phyloP scores from a whole-genome alignment of 2,888 invertebrate species.

The Atrina japonica region DNA sequence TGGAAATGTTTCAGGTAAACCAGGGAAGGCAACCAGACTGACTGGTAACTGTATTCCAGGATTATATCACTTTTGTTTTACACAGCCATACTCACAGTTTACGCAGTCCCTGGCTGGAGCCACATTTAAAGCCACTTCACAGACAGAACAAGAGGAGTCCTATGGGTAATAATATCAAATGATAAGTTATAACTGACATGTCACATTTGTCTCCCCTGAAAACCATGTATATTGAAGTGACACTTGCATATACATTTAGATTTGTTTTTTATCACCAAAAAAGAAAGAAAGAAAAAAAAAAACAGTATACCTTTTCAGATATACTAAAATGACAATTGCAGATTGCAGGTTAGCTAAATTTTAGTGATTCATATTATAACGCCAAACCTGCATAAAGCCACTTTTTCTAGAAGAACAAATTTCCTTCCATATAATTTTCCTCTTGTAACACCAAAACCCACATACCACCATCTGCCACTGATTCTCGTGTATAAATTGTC shows the following conservation, averaged over 20 bases:
- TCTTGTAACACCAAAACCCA: no score
- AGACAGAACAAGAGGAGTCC: constrained; percentile 70
- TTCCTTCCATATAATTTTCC: no score
- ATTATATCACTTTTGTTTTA: constrained; percentile 80
- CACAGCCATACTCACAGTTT: constrained; percentile 80
- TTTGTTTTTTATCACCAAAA: no score
- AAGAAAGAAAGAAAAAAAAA: no score
- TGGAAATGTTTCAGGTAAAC: constrained; percentile 55
- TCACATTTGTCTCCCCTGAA: background rate
- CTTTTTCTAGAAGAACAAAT: no score
- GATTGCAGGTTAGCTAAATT: no score
- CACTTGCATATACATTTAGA: background rate
- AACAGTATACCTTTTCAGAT: no score
- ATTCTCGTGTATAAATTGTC: no score
- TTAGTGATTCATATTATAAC: no score
- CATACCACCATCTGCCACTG: no score
- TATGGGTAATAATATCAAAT: constrained; percentile 59
- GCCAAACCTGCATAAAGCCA: no score
- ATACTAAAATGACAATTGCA: no score
- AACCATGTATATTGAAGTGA: background rate
- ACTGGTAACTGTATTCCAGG: constrained; percentile 73
- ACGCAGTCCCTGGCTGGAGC: constrained; percentile 79
- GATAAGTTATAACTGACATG: background rate
- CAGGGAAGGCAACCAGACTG: constrained; percentile 72
- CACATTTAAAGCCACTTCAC: constrained; percentile 70